Evolutionary conservation across 1,140 invertebrate genomes (phyloP).

Genomic region (Trissolcus basalis): DNA sequence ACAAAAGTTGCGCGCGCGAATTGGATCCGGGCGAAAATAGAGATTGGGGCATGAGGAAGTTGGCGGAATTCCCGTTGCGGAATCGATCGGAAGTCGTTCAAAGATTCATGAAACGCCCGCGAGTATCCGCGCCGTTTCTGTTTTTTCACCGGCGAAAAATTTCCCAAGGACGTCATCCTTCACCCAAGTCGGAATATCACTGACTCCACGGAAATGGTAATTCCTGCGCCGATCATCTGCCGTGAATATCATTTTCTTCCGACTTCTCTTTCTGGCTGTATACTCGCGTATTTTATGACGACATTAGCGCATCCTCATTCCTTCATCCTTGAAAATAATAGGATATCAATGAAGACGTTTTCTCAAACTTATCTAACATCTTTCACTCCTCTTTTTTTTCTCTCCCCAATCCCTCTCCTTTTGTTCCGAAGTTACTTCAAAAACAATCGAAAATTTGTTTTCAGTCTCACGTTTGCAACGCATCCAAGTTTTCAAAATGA

Average conservation of each 20-base stretch:
- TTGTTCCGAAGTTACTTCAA: too few species aligned
- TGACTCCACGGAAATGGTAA: constrained; percentile 36
- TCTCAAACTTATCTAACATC: constrained; percentile 9
- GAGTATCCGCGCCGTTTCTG: constrained; percentile 27
- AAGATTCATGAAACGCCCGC: constrained; percentile 52
- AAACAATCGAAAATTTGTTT: too few species aligned
- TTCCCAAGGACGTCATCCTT: constrained; percentile 56
- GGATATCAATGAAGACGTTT: constrained; percentile 39
- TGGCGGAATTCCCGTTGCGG: constrained; percentile 49
- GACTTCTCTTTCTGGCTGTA: constrained; percentile 8
- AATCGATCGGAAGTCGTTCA: constrained; percentile 56
- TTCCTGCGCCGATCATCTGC: constrained; percentile 47
- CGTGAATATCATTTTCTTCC: constrained; percentile 40
- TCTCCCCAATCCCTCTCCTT: not conserved
- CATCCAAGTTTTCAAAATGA: too few species aligned
- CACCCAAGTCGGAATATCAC: constrained; percentile 41
- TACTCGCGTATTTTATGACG: constrained; percentile 44
- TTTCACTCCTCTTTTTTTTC: not conserved
- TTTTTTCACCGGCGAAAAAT: constrained; percentile 37
- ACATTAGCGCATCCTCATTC: constrained; percentile 47
- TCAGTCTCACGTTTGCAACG: too few species aligned
- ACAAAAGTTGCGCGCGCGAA: constrained; percentile 48
- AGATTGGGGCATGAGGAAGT: constrained; percentile 33
- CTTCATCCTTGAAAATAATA: constrained; percentile 41
- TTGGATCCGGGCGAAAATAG: constrained; percentile 48